Conservation (phyloP, 1,140 invertebrate species). For the Bombus turneri region DNA sequence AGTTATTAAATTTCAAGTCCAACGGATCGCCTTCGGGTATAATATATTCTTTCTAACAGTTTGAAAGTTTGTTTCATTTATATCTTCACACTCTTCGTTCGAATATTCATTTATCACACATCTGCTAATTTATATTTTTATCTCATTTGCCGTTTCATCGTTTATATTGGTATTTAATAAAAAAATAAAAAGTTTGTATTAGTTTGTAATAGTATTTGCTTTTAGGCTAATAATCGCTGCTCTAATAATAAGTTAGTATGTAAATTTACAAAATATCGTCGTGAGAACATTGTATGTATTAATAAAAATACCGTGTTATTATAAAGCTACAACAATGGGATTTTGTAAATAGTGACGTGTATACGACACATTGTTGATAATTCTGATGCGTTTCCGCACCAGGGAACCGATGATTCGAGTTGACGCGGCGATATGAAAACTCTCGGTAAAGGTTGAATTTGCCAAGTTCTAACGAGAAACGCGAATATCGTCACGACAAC, state of each 20-base stretch:
- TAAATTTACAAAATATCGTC: no score
- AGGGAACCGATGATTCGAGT: neutral
- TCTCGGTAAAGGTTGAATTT: constrained; percentile 48
- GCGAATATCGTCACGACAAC: constrained; percentile 1
- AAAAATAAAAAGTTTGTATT: no score
- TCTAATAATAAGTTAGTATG: no score
- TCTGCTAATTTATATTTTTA: neutral
- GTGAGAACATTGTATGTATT: no score
- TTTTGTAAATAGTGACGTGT: no score
- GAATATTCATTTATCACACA: neutral
- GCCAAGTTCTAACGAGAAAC: constrained; percentile 61
- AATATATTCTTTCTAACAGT: neutral
- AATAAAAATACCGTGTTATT: no score
- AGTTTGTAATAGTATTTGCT: no score
- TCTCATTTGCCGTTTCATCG: neutral
- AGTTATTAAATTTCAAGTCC: neutral
- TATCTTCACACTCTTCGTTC: neutral
- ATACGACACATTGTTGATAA: neutral
- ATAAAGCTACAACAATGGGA: no score
- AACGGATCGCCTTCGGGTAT: neutral
- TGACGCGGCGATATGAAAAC: constrained; percentile 28
- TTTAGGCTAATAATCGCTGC: no score
- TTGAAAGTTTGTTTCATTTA: neutral
- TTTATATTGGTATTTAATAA: no score
- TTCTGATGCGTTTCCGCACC: constrained; percentile 4